Base-by-base conservation (phyloP, 2,888 invertebrate genomes). In the Ryuthela nishihirai region DNA sequence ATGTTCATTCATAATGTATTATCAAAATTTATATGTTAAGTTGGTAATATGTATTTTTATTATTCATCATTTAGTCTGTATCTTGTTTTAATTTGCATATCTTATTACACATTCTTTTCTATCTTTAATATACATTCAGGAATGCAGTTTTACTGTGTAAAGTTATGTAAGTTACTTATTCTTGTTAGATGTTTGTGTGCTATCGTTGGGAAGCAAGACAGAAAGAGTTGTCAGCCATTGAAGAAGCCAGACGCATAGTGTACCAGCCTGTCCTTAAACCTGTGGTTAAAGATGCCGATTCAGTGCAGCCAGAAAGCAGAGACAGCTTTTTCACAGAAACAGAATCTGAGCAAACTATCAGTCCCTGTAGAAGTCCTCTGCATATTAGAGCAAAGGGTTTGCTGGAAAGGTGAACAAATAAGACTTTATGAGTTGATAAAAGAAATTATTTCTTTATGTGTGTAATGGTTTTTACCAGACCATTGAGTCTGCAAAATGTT, bases 331-430 rank as follows among this genome's bases (percentile, higher is more conserved):
- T 62, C 34, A 49, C 59, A 12, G 52, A 63, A 36, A 50, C 48
- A 2, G 54, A 54, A 39, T 43, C 43, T 18, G 43, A 43, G 29
- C 15, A 29, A 15, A 43, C 26, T 10, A 17, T 32, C 15, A 43
- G 43, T 43, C 43, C 43, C 15, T 15, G 25, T 15, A 18, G 43
- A 43, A 43, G 43, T 25, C 59, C 58, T 12, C 34, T 59, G 18
- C 45, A 50, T 12, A 42, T 63, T 15, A 60, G 54, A 44, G 59
- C 59, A 9, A 63, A 63, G 52, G 59, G 63, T 9, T 45, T 63
- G 17, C 41, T 63, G 5, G 63, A 63, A 47, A 49, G 62, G 62
- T 62, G 17, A 4, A 6, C 17, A 15, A 29, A 29, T 29, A 29
- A 29, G 10, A 6, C 6, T 29, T 9, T 6, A 29, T 29, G n/a